Evolutionary conservation across 2,113 vertebrate species (phyloP).

Genomic region (Sakesphorus luctuosus): DNA sequence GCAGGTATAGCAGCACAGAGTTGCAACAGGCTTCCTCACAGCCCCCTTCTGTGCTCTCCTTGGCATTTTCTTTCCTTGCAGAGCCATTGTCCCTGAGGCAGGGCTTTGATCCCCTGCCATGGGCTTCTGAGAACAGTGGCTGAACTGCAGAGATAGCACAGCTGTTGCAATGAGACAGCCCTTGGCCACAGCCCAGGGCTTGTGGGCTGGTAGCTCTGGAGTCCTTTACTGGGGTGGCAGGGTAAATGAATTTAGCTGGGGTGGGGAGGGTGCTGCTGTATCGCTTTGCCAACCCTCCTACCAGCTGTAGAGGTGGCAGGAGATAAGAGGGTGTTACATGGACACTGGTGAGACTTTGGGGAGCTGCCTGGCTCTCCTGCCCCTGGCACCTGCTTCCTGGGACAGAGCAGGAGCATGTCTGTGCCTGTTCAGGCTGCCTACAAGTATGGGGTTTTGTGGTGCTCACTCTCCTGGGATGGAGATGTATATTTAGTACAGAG

Average conservation of each 20-base stretch:
- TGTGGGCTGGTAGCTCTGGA: not conserved
- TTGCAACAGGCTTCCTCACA: not conserved
- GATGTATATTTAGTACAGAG: not conserved
- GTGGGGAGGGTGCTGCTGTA: not conserved
- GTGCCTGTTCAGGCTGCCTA: not conserved
- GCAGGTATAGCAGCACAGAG: not conserved
- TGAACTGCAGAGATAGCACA: not conserved
- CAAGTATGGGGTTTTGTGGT: not conserved
- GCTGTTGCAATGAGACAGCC: not conserved
- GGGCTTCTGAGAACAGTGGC: not conserved
- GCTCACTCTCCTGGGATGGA: not conserved
- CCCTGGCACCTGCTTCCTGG: not conserved
- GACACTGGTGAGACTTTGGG: not conserved
- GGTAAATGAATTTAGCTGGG: not conserved
- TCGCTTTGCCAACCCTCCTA: not conserved
- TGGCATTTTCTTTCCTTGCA: rapidly evolving
- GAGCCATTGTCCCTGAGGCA: rapidly evolving
- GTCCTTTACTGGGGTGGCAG: not conserved
- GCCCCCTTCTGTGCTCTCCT: not conserved
- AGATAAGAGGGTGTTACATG: rapidly evolving
- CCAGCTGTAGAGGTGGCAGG: not conserved
- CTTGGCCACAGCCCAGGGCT: not conserved
- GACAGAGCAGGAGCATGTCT: not conserved
- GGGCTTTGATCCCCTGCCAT: not conserved
- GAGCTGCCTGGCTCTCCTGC: not conserved